These are phyloP conservation scores for Xestia rhomboidea DNA, from an alignment of 2,888 invertebrate genomes.

Conservation along the genomic window DNA sequence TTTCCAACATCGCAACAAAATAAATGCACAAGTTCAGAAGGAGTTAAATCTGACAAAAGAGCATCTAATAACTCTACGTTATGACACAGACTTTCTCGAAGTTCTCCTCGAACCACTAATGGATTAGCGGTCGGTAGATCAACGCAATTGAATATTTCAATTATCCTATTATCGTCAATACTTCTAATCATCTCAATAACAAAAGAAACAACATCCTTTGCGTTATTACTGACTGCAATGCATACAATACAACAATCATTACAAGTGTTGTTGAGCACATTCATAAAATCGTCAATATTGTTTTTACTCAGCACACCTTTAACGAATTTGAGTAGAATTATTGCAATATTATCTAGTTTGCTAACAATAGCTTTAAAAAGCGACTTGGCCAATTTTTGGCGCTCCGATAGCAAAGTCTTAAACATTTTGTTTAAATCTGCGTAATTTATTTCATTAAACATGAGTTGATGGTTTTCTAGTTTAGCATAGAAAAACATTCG, in stretches of 20 bases:
- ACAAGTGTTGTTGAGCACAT: not conserved
- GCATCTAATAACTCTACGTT: conserved; percentile 13
- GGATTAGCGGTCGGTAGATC: conserved; percentile 47
- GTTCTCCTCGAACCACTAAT: conserved; percentile 9
- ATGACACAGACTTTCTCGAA: not conserved
- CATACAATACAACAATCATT: conserved; percentile 28
- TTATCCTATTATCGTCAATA: conserved; percentile 27
- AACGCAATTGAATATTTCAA: conserved; percentile 34
- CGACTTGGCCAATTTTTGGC: not conserved
- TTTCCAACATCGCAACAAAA: not conserved
- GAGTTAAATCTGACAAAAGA: conserved; percentile 18
- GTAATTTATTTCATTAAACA: not conserved
- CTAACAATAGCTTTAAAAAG: not conserved
- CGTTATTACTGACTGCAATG: conserved; percentile 23
- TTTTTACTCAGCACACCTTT: conserved; percentile 1
- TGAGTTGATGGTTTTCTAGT: not conserved
- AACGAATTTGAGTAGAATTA: conserved; percentile 31
- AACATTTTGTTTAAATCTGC: not conserved
- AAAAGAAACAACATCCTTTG: conserved; percentile 5
- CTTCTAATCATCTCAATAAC: conserved; percentile 26
- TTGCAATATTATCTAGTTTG: conserved; percentile 6
- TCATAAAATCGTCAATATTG: conserved; percentile 25
- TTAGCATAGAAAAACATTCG: not conserved
- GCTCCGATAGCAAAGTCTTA: not conserved
- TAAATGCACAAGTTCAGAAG: conserved; percentile 13